These are phyloP conservation scores for Tribolium castaneum DNA, from an alignment of 1,140 invertebrate genomes.

Conservation along the genomic window DNA sequence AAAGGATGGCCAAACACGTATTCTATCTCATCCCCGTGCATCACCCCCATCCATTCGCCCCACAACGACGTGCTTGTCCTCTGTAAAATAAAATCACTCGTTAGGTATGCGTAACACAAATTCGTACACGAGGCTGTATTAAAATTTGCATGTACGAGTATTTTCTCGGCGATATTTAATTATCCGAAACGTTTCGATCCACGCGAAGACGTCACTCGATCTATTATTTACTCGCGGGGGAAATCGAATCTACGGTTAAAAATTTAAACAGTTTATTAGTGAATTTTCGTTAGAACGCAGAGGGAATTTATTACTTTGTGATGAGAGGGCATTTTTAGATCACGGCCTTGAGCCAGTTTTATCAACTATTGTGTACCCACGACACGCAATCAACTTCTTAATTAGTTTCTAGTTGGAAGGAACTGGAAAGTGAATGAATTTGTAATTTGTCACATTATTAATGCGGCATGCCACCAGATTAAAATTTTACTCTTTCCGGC, in stretches of 20 bases:
- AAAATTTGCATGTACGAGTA: conserved; percentile 24
- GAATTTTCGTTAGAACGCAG: background rate
- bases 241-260: conserved; percentile 5
- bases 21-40: conserved; percentile 97
- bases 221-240: conserved; percentile 2
- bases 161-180: conserved; percentile 17
- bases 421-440: conserved; percentile 10
- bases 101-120: conserved; percentile 39
- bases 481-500: background rate
- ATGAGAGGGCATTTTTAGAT: background rate
- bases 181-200: background rate
- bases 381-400: conserved; percentile 19
- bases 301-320: background rate
- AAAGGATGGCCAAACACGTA: conserved; percentile 95
- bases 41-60: conserved; percentile 98
- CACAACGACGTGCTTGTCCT: conserved; percentile 89
- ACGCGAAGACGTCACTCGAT: background rate
- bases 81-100: conserved; percentile 69
- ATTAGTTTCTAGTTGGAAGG: conserved; percentile 8
- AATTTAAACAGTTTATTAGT: background rate
- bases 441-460: conserved; percentile 22
- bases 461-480: background rate
- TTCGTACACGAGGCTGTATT: conserved; percentile 3
- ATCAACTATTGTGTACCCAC: background rate
- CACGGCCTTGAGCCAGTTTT: background rate